phyloP scores from a whole-genome alignment of 1,140 invertebrate species.

The Teleopsis dalmanni region DNA sequence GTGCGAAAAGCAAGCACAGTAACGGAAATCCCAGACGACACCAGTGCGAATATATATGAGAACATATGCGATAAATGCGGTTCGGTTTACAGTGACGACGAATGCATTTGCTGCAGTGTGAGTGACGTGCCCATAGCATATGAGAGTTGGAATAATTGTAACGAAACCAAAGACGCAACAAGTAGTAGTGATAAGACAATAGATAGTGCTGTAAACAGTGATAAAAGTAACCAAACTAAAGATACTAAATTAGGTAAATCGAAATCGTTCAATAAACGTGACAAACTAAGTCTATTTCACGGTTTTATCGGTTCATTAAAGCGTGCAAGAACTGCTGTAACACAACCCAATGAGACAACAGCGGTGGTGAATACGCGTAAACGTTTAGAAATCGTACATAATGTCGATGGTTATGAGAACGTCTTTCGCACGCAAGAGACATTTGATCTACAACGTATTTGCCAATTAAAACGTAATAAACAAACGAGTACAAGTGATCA shows the following conservation, averaged over 20 bases:
- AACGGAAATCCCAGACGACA: no score
- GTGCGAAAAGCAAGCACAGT: not conserved
- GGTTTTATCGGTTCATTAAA: constrained; percentile 30
- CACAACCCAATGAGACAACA: not conserved
- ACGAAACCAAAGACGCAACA: constrained; percentile 1
- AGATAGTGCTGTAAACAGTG: no score
- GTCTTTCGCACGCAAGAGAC: constrained; percentile 35
- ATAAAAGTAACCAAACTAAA: no score
- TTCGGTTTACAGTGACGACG: constrained; percentile 6
- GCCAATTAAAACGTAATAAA: constrained; percentile 29
- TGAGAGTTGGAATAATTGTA: not conserved
- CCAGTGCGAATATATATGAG: constrained; percentile 24
- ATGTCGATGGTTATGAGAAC: constrained; percentile 27
- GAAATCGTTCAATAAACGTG: constrained; percentile 22
- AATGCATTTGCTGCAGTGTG: not conserved
- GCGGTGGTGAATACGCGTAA: not conserved
- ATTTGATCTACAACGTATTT: constrained; percentile 35
- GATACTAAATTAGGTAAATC: constrained; percentile 25
- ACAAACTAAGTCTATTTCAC: constrained; percentile 19
- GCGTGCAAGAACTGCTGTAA: constrained; percentile 16
- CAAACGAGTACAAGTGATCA: constrained; percentile 32
- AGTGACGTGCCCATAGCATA: not conserved
- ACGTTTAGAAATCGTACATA: constrained; percentile 35
- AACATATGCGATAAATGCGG: constrained; percentile 27
- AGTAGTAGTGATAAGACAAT: no score